These are phyloP conservation scores for Oscheius sp. DNA, from an alignment of 2,888 invertebrate genomes.

Conservation along the genomic window DNA sequence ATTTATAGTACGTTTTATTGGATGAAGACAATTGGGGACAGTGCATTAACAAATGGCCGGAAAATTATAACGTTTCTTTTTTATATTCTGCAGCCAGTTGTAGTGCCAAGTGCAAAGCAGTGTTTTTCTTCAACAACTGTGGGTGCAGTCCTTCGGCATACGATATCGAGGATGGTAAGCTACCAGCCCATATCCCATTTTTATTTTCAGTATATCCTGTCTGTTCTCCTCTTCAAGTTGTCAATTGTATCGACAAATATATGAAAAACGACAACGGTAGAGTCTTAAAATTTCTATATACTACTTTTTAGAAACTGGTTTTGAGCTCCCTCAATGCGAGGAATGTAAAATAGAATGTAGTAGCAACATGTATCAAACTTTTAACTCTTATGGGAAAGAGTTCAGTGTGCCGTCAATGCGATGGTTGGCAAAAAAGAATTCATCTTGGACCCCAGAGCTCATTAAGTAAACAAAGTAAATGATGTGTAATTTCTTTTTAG, in stretches of 20 bases:
- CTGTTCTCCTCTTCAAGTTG: slow-evolving; percentile 23
- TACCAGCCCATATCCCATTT: not conserved
- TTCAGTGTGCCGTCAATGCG: slow-evolving; percentile 22
- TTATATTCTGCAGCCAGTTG: slow-evolving; percentile 47
- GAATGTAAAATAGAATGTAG: slow-evolving; percentile 31
- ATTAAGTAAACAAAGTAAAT: slow-evolving; percentile 1
- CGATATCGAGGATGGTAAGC: slow-evolving; percentile 38
- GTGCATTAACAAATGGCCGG: slow-evolving; percentile 52
- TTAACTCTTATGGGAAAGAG: slow-evolving; percentile 29
- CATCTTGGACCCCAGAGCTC: slow-evolving; percentile 9
- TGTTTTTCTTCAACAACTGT: slow-evolving; percentile 42
- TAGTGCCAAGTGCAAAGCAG: slow-evolving; percentile 37
- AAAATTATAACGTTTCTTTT: slow-evolving; percentile 31
- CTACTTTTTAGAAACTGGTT: slow-evolving; percentile 14
- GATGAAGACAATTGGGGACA: slow-evolving; percentile 51
- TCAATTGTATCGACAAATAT: slow-evolving; percentile 22
- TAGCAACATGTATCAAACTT: slow-evolving; percentile 30
- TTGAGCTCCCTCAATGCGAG: slow-evolving; percentile 18
- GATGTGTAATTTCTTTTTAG: slow-evolving; percentile 25
- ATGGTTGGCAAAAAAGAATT: slow-evolving; percentile 22
- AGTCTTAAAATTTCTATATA: not conserved
- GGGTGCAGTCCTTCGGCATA: slow-evolving; percentile 56
- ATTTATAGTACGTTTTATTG: slow-evolving; percentile 50
- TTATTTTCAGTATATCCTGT: slow-evolving; percentile 16
- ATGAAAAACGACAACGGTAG: not conserved